These are phyloP conservation scores for Toxonevra muliebris DNA, from an alignment of 2,888 invertebrate species.

Conservation along the genomic window DNA sequence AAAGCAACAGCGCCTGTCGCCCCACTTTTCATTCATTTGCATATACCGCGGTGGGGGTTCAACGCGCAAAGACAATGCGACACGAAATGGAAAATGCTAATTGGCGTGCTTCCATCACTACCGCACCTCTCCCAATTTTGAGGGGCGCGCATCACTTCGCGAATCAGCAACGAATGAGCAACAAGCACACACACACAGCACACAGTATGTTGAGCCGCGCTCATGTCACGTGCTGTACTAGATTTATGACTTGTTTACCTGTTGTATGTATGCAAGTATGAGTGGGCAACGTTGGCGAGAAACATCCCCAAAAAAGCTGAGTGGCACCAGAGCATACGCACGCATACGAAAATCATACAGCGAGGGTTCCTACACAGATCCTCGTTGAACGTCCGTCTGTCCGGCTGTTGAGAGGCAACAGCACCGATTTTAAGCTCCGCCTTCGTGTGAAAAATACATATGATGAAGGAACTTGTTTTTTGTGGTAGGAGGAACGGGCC, in stretches of 20 bases:
- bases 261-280: conserved; percentile 36
- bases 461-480: too few relatives aligned
- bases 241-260: conserved; percentile 63
- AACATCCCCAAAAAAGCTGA: conserved; percentile 33
- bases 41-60: conserved; percentile 36
- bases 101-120: conserved; percentile 55
- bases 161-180: conserved; percentile 56
- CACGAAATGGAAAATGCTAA: conserved; percentile 55
- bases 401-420: too few relatives aligned
- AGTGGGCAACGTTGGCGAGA: conserved; percentile 18
- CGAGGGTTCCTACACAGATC: too few relatives aligned
- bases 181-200: conserved; percentile 44
- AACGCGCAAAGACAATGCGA: conserved; percentile 42
- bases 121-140: conserved; percentile 42
- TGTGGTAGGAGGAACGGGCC: too few relatives aligned
- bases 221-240: conserved; percentile 48
- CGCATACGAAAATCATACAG: too few relatives aligned
- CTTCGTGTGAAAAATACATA: too few relatives aligned
- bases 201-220: conserved; percentile 37
- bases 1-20: conserved; percentile 35
- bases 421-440: too few relatives aligned
- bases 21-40: conserved; percentile 48
- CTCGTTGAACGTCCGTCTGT: too few relatives aligned
- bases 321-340: conserved; percentile 6
- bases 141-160: conserved; percentile 46